A percentile compares a stretch with the other conserved stretches of the same genome.
Conservation (phyloP, 1,140 invertebrate genomes). For the Diploscapter pachys region DNA sequence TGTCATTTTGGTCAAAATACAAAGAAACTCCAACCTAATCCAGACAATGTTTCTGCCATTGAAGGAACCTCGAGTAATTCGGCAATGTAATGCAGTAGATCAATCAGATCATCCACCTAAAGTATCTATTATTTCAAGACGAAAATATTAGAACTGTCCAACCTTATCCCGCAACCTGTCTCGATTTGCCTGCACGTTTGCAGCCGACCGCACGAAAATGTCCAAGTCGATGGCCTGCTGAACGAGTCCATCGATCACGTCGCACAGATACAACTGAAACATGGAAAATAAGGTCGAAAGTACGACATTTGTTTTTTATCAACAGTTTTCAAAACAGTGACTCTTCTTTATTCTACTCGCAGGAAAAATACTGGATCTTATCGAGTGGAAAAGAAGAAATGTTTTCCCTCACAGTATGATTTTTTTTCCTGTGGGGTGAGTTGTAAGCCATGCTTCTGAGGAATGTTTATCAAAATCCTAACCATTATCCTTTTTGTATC, state of each 20-base stretch:
- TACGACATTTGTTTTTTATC: neutral
- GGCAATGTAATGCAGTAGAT: constrained; percentile 95
- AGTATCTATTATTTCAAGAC: neutral
- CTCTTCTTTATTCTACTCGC: neutral
- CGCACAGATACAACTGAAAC: constrained; percentile 63
- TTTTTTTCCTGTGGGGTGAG: too few relatives aligned
- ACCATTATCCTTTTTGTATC: too few relatives aligned
- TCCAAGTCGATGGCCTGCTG: constrained; percentile 95
- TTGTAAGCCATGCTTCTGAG: too few relatives aligned
- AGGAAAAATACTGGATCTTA: too few relatives aligned
- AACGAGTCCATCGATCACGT: constrained; percentile 98
- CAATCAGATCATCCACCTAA: constrained; percentile 86
- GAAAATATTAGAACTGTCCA: neutral
- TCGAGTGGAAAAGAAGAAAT: too few relatives aligned
- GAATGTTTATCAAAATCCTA: too few relatives aligned
- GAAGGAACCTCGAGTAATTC: constrained; percentile 65
- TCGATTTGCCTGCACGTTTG: constrained; percentile 69
- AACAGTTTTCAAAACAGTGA: neutral
- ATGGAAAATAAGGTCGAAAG: neutral
- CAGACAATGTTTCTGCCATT: constrained; percentile 16
- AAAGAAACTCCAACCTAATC: constrained; percentile 1
- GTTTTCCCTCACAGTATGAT: too few relatives aligned
- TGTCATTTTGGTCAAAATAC: too few relatives aligned
- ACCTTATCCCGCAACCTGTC: constrained; percentile 77
- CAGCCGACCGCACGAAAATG: constrained; percentile 74